These are phyloP conservation scores for Danio tinwini DNA, from an alignment of 2,797 vertebrate species.

Conservation along the genomic window DNA sequence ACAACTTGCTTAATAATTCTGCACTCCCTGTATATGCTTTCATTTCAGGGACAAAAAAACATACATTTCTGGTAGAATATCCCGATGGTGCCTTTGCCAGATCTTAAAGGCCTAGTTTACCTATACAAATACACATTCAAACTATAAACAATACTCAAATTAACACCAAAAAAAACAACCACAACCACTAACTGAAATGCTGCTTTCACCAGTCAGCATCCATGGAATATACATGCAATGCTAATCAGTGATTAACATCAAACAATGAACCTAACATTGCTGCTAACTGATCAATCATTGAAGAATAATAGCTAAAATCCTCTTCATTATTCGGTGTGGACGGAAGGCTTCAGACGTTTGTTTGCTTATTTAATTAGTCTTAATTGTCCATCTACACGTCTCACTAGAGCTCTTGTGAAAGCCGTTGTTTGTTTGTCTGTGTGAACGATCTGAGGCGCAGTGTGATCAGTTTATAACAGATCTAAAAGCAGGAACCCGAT, in stretches of 20 bases:
- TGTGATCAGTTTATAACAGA: constrained; percentile 24
- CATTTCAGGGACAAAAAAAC: too few relatives aligned
- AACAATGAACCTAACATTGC: background rate
- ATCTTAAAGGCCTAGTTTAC: too few relatives aligned
- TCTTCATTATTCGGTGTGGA: background rate
- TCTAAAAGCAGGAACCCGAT: constrained; percentile 30
- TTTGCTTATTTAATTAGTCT: background rate
- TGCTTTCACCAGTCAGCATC: background rate
- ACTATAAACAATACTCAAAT: too few relatives aligned
- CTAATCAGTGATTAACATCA: background rate
- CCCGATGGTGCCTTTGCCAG: too few relatives aligned
- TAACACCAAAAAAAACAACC: too few relatives aligned
- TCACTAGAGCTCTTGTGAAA: constrained; percentile 46
- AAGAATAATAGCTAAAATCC: background rate
- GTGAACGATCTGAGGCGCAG: constrained; percentile 21
- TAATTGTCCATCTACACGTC: background rate
- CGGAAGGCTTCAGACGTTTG: constrained; percentile 2
- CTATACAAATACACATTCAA: too few relatives aligned
- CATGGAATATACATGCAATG: background rate
- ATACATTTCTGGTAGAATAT: too few relatives aligned
- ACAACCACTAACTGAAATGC: background rate
- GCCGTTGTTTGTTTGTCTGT: constrained; percentile 23
- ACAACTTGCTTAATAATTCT: too few relatives aligned
- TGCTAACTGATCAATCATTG: background rate
- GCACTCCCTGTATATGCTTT: too few relatives aligned